These are phyloP conservation scores for Atractosteus spatula DNA, from an alignment of 2,113 vertebrate species.

Conservation along the genomic window DNA sequence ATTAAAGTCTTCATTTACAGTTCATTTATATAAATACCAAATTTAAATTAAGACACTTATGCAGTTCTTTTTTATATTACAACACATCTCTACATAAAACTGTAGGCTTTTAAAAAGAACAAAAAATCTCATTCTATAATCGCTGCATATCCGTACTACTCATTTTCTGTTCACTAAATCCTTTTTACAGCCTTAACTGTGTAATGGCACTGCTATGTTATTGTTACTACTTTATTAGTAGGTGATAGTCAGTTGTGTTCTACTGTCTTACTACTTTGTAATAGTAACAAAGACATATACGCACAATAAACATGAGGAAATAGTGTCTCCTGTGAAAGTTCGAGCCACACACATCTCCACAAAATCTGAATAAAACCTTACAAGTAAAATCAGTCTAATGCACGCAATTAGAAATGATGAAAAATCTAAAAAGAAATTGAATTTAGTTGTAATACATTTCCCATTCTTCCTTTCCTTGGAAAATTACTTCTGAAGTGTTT, in stretches of 20 bases:
- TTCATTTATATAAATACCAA: too few relatives aligned
- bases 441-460: conserved; percentile 86
- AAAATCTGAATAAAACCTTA: conserved; percentile 58
- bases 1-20: too few relatives aligned
- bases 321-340: conserved; percentile 17
- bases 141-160: not conserved
- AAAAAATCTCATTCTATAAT: not conserved
- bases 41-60: too few relatives aligned
- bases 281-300: conserved; percentile 31
- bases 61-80: too few relatives aligned
- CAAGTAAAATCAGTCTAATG: conserved; percentile 61
- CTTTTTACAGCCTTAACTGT: conserved; percentile 3
- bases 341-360: conserved; percentile 34
- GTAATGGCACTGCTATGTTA: conserved; percentile 11
- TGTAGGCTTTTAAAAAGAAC: not conserved
- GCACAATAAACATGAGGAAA: conserved; percentile 19
- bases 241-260: conserved; percentile 21
- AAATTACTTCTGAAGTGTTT: conserved; percentile 89
- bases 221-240: conserved; percentile 18
- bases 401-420: conserved; percentile 82
- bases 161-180: conserved; percentile 12
- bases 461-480: conserved; percentile 80
- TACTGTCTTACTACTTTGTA: conserved; percentile 32
- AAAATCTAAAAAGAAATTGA: conserved; percentile 87
- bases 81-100: not conserved